These are phyloP conservation scores for Conus ventricosus DNA, from an alignment of 1,140 invertebrate genomes.

Conservation along the genomic window DNA sequence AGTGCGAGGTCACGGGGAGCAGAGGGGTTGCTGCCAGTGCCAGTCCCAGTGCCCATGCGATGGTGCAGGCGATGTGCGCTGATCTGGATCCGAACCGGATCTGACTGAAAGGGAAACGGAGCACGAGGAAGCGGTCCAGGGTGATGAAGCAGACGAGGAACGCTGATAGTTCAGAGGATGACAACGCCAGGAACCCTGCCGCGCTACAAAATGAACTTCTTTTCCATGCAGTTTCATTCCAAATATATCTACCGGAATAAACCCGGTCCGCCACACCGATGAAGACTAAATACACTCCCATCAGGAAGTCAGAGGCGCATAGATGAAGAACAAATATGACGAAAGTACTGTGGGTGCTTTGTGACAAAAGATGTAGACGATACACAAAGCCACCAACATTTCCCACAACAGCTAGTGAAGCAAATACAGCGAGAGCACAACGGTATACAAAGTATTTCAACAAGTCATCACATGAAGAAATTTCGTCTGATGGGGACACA, in stretches of 20 bases:
- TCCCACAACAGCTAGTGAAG: neutral
- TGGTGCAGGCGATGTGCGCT: neutral
- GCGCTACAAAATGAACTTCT: neutral
- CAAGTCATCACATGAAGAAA: conserved; percentile 4
- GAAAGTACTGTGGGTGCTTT: neutral
- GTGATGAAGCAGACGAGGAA: conserved; percentile 8
- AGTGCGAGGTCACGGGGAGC: conserved; percentile 7
- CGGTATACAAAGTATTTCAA: neutral
- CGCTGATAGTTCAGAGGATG: neutral
- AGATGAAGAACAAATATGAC: conserved; percentile 1
- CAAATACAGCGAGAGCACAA: neutral
- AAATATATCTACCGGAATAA: neutral
- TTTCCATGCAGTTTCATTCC: neutral
- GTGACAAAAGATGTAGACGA: neutral
- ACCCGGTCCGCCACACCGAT: neutral
- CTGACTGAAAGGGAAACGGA: neutral
- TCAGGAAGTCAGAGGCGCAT: conserved; percentile 4
- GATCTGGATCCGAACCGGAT: neutral
- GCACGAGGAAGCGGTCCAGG: neutral
- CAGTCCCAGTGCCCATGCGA: neutral
- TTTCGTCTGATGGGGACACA: neutral
- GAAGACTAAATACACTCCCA: neutral
- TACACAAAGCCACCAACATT: neutral
- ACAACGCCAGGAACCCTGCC: neutral
- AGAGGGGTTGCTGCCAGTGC: neutral